Base-by-base conservation (phyloP, 2,113 vertebrate species). In the Rhinolophus ferrumequinum region DNA sequence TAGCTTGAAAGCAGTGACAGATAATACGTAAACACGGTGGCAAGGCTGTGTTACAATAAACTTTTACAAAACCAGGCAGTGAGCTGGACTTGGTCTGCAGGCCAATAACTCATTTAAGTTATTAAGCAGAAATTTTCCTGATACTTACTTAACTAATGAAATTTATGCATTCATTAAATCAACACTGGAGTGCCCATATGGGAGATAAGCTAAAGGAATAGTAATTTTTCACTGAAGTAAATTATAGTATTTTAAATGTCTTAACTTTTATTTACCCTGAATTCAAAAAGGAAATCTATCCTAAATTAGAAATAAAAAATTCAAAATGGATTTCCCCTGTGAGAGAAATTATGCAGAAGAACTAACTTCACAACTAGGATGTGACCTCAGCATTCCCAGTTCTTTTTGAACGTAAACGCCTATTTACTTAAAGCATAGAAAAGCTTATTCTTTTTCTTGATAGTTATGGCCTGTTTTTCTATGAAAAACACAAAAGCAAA, bases 201-300 rank as follows among this genome's bases (percentile, higher is more conserved):
- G 26, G 47, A 87, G 50, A 44, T 44, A 92, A 75, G 13, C n/a
- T 92, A 96, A 96, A 33, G 6, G 28, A 89, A 81, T 0, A 84
- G 82, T 50, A 82, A 13, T 86, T 93, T 76, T 93, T 93, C 38
- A 76, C 18, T 95, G 73, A 92, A 90, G 90, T 73, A 96, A 92
- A 88, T 58, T 10, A n/a, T 83, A 83, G 30, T 76, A 84, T 58
- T 76, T 79, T 47, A 81, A 58, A 85, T n/a, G 19, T 16, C 22
- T 62, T 88, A 21, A 44, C 60, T 86, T 73, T 50, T 64, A 70
- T 8, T 77, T 58, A 76, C 33, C 35, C n/a, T 95, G 33, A 79
- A 60, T 52, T 58, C 47, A 94, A 26, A 12, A 85, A 89, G 64
- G 47, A 73, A 87, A 81, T 92, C 47, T 44, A 60, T 79, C 21